These are phyloP conservation scores for Tachyglossus aculeatus DNA, from an alignment of 2,797 vertebrate species.

Conservation along the genomic window DNA sequence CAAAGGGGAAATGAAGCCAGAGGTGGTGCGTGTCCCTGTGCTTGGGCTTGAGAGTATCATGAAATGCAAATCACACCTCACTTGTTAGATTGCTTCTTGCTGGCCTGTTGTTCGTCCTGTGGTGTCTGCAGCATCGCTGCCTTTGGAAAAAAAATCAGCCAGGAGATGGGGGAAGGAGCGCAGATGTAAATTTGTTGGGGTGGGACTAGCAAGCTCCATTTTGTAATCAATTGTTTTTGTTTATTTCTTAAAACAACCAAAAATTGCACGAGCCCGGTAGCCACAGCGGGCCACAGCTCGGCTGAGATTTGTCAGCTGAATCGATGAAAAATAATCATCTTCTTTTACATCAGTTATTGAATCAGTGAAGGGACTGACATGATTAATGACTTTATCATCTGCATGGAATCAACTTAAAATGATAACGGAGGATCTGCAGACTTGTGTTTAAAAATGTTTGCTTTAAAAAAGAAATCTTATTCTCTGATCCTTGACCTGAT, in stretches of 20 bases:
- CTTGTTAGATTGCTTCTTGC: slow-evolving; percentile 21
- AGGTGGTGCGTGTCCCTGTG: background rate
- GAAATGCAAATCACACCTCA: background rate
- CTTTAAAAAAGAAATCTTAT: background rate
- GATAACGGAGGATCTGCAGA: background rate
- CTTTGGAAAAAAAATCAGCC: slow-evolving; percentile 51
- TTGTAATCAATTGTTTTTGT: slow-evolving; percentile 67
- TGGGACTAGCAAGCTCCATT: slow-evolving; percentile 65
- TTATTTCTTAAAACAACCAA: slow-evolving; percentile 64
- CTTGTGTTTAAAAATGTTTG: background rate
- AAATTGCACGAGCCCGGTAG: slow-evolving; percentile 49
- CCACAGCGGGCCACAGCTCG: slow-evolving; percentile 38
- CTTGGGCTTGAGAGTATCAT: no score
- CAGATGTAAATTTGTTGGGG: slow-evolving; percentile 55
- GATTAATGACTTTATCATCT: slow-evolving; percentile 78
- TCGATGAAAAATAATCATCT: slow-evolving; percentile 79
- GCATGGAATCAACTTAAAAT: slow-evolving; percentile 29
- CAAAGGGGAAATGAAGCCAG: no score
- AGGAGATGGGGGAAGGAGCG: slow-evolving; percentile 47
- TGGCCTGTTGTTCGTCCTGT: background rate
- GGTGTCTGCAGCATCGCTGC: slow-evolving; percentile 23
- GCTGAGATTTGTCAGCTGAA: slow-evolving; percentile 65
- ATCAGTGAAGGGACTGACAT: slow-evolving; percentile 50
- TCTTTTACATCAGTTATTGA: slow-evolving; percentile 66
- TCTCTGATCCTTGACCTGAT: background rate